These are phyloP conservation scores for Chloromyia formosa DNA, from an alignment of 2,888 invertebrate species.

Conservation along the genomic window DNA sequence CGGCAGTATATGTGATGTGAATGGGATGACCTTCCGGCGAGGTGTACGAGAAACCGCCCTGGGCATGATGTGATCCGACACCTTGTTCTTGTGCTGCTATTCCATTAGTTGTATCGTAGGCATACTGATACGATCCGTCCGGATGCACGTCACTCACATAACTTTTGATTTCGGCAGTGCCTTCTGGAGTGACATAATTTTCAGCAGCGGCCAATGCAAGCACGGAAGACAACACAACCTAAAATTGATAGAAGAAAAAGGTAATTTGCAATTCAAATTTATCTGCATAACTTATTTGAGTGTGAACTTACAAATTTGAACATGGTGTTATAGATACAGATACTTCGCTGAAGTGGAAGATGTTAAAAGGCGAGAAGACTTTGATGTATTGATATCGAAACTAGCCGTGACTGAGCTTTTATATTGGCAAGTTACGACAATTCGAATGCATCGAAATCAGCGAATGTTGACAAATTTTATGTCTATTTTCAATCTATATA, in stretches of 20 bases:
- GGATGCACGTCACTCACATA: slow-evolving; percentile 60
- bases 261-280: background rate
- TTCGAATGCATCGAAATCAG: no score
- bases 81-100: slow-evolving; percentile 69
- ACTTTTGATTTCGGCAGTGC: slow-evolving; percentile 61
- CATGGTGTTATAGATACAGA: background rate
- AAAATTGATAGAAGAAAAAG: background rate
- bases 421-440: no score
- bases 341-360: no score
- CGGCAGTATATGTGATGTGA: slow-evolving; percentile 66
- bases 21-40: slow-evolving; percentile 66
- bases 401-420: no score
- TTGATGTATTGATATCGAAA: no score
- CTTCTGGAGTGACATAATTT: background rate
- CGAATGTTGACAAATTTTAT: no score
- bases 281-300: background rate
- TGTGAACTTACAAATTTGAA: slow-evolving; percentile 27
- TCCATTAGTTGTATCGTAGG: slow-evolving; percentile 70
- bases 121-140: slow-evolving; percentile 64
- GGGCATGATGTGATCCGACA: slow-evolving; percentile 63
- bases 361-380: no score
- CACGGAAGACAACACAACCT: background rate
- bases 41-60: slow-evolving; percentile 67
- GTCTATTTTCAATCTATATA: no score
- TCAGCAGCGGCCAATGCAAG: slow-evolving; percentile 26